These are phyloP conservation scores for Vesta saturnalis DNA, from an alignment of 2,888 invertebrate species.

Conservation along the genomic window DNA sequence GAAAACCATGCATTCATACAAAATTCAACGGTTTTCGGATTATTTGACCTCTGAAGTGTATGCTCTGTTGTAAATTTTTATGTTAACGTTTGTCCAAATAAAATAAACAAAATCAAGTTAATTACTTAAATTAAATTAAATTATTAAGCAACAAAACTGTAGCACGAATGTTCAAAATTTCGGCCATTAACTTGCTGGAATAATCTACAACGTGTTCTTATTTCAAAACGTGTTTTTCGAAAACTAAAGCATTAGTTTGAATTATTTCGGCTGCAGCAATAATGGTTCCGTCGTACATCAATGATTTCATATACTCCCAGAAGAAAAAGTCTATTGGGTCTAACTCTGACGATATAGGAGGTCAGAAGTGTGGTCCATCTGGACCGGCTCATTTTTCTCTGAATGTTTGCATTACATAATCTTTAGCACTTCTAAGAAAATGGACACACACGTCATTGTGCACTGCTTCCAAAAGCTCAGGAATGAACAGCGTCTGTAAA, in stretches of 20 bases:
- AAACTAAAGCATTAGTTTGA: neutral
- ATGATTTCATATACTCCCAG: neutral
- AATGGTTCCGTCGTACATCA: neutral
- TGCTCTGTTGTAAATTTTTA: neutral
- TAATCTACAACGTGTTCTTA: too few species aligned
- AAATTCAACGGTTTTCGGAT: neutral
- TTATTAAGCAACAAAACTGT: too few species aligned
- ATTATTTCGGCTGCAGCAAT: neutral
- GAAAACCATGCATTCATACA: too few species aligned
- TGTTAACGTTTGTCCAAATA: neutral
- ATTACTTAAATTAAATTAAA: neutral
- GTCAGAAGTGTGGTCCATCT: too few species aligned
- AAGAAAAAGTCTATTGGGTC: neutral
- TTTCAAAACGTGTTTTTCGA: neutral
- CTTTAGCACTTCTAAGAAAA: neutral
- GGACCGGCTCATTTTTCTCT: too few species aligned
- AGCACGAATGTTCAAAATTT: too few species aligned
- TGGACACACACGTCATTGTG: neutral
- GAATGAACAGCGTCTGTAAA: neutral
- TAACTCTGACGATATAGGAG: neutral
- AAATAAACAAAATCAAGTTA: neutral
- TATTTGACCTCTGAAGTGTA: neutral
- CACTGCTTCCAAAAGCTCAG: neutral
- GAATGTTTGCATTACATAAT: too few species aligned
- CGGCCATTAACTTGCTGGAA: too few species aligned